Conservation (phyloP, 2,888 invertebrate genomes). For the Drosophila incognita region DNA sequence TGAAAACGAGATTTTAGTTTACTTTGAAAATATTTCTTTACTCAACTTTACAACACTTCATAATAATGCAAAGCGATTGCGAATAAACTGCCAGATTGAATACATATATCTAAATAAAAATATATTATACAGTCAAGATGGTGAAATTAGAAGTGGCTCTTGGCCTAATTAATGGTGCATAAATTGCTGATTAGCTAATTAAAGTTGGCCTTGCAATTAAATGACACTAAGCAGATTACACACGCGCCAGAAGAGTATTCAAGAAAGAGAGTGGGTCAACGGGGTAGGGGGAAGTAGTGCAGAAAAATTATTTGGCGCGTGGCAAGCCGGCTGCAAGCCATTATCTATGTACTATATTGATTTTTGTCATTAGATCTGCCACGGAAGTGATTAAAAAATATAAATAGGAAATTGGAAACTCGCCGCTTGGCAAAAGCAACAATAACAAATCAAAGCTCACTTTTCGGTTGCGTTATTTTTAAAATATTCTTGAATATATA, state of each 20-base stretch:
- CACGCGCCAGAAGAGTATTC: constrained; percentile 6
- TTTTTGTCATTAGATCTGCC: constrained; percentile 44
- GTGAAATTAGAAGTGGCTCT: constrained; percentile 25
- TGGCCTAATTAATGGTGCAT: constrained; percentile 62
- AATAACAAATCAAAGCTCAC: constrained; percentile 29
- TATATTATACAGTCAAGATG: background rate
- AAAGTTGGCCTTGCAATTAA: constrained; percentile 48
- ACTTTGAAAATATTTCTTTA: too few relatives aligned
- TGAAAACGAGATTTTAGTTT: too few relatives aligned
- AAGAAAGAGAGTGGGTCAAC: background rate
- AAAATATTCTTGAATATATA: constrained; percentile 9
- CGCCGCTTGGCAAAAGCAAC: constrained; percentile 25
- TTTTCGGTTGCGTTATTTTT: constrained; percentile 11
- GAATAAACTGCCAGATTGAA: constrained; percentile 2
- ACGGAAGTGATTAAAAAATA: constrained; percentile 37
- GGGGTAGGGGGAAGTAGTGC: background rate
- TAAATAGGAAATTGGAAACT: background rate
- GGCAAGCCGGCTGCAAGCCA: constrained; percentile 34
- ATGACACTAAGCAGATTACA: constrained; percentile 62
- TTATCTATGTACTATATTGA: constrained; percentile 47
- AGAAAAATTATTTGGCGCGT: constrained; percentile 15
- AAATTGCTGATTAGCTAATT: constrained; percentile 66
- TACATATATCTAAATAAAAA: background rate
- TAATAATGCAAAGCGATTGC: background rate
- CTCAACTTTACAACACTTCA: too few relatives aligned